Conservation (phyloP, 2,888 invertebrate genomes). For the Caenorhabditis parvicauda region DNA sequence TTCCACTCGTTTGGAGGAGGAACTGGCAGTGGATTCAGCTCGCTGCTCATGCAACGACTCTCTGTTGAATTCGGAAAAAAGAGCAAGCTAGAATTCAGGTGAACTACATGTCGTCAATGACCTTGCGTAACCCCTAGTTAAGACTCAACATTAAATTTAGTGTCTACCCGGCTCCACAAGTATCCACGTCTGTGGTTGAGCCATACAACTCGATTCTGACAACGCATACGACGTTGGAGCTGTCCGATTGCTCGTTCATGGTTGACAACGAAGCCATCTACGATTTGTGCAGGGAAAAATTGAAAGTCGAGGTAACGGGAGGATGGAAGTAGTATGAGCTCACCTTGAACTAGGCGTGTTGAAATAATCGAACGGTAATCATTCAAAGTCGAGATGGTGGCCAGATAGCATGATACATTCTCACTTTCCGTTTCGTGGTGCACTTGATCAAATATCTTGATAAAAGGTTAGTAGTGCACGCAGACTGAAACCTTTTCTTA, state of each 20-base stretch:
- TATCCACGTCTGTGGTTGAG: constrained; percentile 88
- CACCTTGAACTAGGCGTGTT: too few species aligned
- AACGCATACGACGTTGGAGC: constrained; percentile 87
- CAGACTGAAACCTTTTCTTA: too few species aligned
- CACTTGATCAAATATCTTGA: too few species aligned
- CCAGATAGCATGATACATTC: too few species aligned
- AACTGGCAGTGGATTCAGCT: constrained; percentile 84
- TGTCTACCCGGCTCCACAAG: constrained; percentile 63
- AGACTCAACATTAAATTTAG: constrained; percentile 13
- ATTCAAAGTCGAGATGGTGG: too few species aligned
- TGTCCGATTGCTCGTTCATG: constrained; percentile 93
- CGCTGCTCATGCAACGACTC: constrained; percentile 80
- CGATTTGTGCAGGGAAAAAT: constrained; percentile 81
- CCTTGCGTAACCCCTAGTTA: background rate
- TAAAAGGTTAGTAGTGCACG: too few species aligned
- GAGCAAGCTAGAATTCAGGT: constrained; percentile 77
- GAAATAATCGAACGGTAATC: too few species aligned
- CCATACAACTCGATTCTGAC: constrained; percentile 93
- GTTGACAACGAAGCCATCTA: constrained; percentile 88
- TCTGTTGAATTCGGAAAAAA: constrained; percentile 82
- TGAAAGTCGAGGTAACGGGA: constrained; percentile 65
- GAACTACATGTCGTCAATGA: background rate
- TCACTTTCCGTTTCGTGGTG: too few species aligned
- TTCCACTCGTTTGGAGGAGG: constrained; percentile 78
- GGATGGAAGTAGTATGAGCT: too few species aligned